phyloP scores from a whole-genome alignment of 1,140 invertebrate species.

The Nasonia giraulti region DNA sequence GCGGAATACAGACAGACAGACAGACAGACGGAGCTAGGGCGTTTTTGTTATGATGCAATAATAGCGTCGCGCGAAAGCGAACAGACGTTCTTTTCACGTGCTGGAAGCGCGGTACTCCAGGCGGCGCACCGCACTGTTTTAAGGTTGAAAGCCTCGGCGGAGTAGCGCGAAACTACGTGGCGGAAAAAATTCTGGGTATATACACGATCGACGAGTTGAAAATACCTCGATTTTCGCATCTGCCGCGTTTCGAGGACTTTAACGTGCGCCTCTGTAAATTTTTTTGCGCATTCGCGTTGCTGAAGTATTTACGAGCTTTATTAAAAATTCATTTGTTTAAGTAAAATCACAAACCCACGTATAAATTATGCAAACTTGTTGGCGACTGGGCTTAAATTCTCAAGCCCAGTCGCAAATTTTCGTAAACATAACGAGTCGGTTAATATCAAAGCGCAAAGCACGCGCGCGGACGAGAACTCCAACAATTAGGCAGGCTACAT shows the following conservation, averaged over 20 bases:
- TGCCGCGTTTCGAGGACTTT: too few relatives aligned
- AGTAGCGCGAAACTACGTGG: too few relatives aligned
- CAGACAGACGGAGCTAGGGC: neutral
- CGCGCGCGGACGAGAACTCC: neutral
- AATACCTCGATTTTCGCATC: too few relatives aligned
- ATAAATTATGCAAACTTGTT: too few relatives aligned
- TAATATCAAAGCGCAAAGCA: neutral
- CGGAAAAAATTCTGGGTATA: too few relatives aligned
- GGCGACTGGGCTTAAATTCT: too few relatives aligned
- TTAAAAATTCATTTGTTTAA: too few relatives aligned
- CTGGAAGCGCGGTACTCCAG: neutral
- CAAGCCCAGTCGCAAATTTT: neutral
- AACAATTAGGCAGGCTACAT: neutral
- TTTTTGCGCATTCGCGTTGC: too few relatives aligned
- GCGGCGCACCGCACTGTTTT: neutral
- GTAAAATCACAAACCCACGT: too few relatives aligned
- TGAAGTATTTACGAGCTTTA: too few relatives aligned
- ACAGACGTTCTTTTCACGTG: neutral
- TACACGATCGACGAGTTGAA: too few relatives aligned
- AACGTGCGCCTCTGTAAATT: too few relatives aligned
- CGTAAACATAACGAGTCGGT: neutral
- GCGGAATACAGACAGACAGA: neutral
- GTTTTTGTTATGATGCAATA: slow-evolving; percentile 27
- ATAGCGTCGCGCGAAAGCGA: neutral
- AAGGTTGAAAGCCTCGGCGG: neutral